Base-by-base conservation (phyloP, 2,113 vertebrate genomes). In the Propithecus coquereli region DNA sequence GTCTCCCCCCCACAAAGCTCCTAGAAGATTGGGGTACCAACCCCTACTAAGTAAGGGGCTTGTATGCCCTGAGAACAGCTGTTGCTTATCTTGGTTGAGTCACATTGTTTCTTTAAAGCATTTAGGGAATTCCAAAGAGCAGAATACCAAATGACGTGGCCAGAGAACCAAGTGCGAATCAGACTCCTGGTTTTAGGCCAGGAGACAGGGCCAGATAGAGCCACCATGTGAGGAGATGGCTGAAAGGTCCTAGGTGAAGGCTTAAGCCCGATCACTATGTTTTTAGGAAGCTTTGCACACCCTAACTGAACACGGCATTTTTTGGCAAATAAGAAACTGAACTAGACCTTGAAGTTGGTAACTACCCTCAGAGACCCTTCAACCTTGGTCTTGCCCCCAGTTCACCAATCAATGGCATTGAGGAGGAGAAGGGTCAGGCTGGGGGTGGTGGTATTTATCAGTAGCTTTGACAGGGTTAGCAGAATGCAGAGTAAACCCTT, bases 301-400 rank as follows among this genome's bases (percentile, higher is more conserved):
- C 8, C 13, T 50, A 50, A 74, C 14, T 57, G 65, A 37, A 61
- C 1, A 5, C 66, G 40, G 6, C 3, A 40, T 63, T 77, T 91
- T 47, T 50, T 90, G 30, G 54, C 18, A 92, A 47, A 73, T 43
- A 54, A 57, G n/a, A 87, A 90, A 7, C 11, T 81, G 30, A 94
- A 45, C 43, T 30, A 50, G 50, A 93, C 22, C 76, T 74, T 93
- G 34, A 81, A 45, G 7, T 68, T 74, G 20, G 34, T 61, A 8
- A 25, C 52, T 91, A 40, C 27, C n/a, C 11, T 83, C 32, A 65
- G 77, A 18, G 54, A 70, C 63, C 13, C n/a, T 83, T 40, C 20
- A 34, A 11, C 40, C 10, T 14, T 32, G 8, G 25, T 54, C 50
- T 68, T 79, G n/a, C 13, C 57, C 18, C 32, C 1, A 50, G n/a